Conservation (phyloP, 2,113 vertebrate genomes). For the Zeus faber region DNA sequence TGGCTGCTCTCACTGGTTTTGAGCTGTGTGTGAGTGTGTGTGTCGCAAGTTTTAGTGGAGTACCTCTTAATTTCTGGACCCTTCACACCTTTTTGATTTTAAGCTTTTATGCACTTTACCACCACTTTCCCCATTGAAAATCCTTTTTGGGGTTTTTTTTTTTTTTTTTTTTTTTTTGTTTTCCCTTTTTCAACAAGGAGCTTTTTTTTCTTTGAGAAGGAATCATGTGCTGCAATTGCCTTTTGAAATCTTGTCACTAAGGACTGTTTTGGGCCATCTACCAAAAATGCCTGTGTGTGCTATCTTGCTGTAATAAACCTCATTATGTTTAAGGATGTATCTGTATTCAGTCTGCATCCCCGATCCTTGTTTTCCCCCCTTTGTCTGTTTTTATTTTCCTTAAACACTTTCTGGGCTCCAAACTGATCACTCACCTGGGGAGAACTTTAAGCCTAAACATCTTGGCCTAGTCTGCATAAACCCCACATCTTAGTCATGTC, state of each 20-base stretch:
- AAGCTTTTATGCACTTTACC: constrained; percentile 80
- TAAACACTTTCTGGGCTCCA: constrained; percentile 25
- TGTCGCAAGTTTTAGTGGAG: constrained; percentile 54
- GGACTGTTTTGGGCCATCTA: constrained; percentile 41
- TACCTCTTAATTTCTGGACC: constrained; percentile 60
- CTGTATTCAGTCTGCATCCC: constrained; percentile 30
- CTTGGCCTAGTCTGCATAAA: constrained; percentile 14
- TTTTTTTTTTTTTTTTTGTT: constrained; percentile 37
- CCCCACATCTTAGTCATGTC: constrained; percentile 39
- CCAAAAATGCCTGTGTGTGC: constrained; percentile 41
- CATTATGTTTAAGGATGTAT: constrained; percentile 34
- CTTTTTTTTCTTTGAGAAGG: constrained; percentile 42
- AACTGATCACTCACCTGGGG: constrained; percentile 4
- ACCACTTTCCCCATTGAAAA: constrained; percentile 40
- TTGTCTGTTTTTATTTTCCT: constrained; percentile 22
- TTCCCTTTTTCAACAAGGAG: constrained; percentile 18
- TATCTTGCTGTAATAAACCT: constrained; percentile 38
- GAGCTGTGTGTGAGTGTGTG: constrained; percentile 43
- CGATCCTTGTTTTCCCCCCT: constrained; percentile 10
- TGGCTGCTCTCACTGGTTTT: constrained; percentile 32
- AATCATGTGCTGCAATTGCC: constrained; percentile 49
- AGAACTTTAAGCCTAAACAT: constrained; percentile 42
- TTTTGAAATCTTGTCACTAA: constrained; percentile 42
- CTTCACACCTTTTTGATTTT: constrained; percentile 63
- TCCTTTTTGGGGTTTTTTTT: too few relatives aligned